Evolutionary conservation across 2,797 vertebrate species (phyloP), one percentile per base, ranked within the genome.

Genomic region (Oreortyx pictus): DNA sequence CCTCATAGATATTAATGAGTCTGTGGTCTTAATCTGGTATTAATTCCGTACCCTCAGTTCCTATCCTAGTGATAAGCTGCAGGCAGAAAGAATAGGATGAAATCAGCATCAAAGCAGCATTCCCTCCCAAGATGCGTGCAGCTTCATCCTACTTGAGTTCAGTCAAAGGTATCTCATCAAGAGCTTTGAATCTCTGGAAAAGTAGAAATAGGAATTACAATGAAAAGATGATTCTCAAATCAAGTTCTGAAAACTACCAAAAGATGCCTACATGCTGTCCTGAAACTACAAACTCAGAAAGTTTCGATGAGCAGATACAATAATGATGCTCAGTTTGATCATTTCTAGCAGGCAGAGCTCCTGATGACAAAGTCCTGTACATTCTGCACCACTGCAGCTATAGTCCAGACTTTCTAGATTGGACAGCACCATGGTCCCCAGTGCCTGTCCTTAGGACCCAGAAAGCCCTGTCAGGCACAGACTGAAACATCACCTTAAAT

Each of bases 71-170:
- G 92, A 92, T 62, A 66, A 92, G 75, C 90, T 95, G 73, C 94
- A 92, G 90, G 93, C 81, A 86, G 76, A 37, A 82, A 90, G 71
- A 72, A 68, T 73, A 89, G 88, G 85, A 94, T 78, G 50, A 72
- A 93, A 90, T 81, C 89, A 93, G 78, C 37, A 71, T 85, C 76
- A 93, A 92, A 80, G 39, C 78, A 72, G 88, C 73, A 35, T 90
- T 83, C 54, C 43, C 66, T 90, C 62, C 61, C 37, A 75, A 87
- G 72, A 94, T 9, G 46, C 4, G n/a, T 78, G 39, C 75, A 62
- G 46, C 37, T 60, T n/a, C 46, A 87, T 59, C 50, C 75, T 68
- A 8, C 67, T 80, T 68, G 52, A 71, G 59, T 47, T 68, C 57
- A 68, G 61, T 11, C 72, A n/a, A 89, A 94, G 68, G 62, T 27